A percentile compares a stretch with the other conserved stretches of the same genome.
phyloP scores from a whole-genome alignment of 2,797 vertebrate genomes.

The Stomatorhinus walkeri region DNA sequence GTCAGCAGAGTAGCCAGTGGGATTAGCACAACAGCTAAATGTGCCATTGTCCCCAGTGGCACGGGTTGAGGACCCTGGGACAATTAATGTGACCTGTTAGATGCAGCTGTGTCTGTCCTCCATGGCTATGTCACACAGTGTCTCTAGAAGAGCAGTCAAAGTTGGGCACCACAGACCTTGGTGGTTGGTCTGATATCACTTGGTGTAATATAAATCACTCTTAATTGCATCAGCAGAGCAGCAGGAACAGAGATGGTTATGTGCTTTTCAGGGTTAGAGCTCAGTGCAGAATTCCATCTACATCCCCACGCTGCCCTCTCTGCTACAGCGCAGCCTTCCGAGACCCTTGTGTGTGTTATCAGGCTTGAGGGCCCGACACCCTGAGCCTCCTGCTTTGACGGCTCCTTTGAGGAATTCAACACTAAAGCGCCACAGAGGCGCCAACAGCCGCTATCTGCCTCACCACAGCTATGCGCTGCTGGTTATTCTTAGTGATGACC shows the following conservation, averaged over 20 bases:
- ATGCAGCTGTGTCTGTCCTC: background rate
- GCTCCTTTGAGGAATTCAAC: background rate
- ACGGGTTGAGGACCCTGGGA: background rate
- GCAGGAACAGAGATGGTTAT: background rate
- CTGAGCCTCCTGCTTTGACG: background rate
- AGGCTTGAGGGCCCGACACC: background rate
- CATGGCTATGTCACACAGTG: background rate
- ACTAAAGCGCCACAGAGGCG: background rate
- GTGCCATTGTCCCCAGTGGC: background rate
- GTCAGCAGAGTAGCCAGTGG: background rate
- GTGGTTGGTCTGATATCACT: background rate
- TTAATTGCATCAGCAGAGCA: background rate
- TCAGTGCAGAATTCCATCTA: background rate
- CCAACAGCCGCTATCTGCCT: conserved; percentile 19
- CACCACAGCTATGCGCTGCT: conserved; percentile 7
- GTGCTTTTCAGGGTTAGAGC: background rate
- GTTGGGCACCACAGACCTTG: background rate
- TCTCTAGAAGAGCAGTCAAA: background rate
- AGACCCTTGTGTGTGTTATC: background rate
- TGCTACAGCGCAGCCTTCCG: background rate
- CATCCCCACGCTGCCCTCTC: background rate
- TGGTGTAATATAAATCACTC: background rate
- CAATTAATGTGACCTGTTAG: background rate
- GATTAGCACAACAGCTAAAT: conserved; percentile 8
- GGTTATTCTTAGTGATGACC: conserved; percentile 46